Conservation (phyloP, 2,888 invertebrate species). For the Acleris cristana region DNA sequence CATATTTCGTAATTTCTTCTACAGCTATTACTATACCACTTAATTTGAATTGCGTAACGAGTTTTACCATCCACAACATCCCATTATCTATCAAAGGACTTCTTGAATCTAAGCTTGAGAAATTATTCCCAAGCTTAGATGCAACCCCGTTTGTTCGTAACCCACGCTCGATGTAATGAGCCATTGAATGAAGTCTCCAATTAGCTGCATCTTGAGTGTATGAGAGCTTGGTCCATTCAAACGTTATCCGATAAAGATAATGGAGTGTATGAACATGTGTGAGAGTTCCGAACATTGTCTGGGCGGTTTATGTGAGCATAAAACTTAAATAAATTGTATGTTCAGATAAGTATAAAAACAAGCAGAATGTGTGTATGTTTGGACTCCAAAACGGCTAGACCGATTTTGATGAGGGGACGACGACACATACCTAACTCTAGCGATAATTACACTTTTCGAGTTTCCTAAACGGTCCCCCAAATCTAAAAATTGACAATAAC, state of each 20-base stretch:
- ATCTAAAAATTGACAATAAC: no score
- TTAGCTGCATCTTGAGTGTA: conserved; percentile 66
- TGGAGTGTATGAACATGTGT: conserved; percentile 46
- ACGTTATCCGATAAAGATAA: conserved; percentile 70
- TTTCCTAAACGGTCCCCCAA: no score
- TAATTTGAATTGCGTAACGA: no score
- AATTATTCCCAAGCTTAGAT: conserved; percentile 12
- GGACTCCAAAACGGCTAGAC: no score
- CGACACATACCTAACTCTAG: no score
- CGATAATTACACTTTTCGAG: no score
- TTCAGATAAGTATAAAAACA: no score
- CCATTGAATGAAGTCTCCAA: conserved; percentile 69
- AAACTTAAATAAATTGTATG: background rate
- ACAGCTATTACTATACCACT: no score
- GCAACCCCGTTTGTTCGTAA: conserved; percentile 27
- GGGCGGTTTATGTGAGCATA: conserved; percentile 5
- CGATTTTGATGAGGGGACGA: no score
- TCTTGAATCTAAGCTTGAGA: background rate
- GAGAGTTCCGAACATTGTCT: conserved; percentile 24
- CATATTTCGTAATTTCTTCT: no score
- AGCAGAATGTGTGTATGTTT: background rate
- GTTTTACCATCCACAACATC: background rate
- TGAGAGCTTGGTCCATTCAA: conserved; percentile 70
- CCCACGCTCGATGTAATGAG: conserved; percentile 54
- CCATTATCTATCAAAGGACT: background rate